Evolutionary conservation across 1,140 invertebrate genomes (phyloP).

Genomic region (Muscidifurax raptorellus): DNA sequence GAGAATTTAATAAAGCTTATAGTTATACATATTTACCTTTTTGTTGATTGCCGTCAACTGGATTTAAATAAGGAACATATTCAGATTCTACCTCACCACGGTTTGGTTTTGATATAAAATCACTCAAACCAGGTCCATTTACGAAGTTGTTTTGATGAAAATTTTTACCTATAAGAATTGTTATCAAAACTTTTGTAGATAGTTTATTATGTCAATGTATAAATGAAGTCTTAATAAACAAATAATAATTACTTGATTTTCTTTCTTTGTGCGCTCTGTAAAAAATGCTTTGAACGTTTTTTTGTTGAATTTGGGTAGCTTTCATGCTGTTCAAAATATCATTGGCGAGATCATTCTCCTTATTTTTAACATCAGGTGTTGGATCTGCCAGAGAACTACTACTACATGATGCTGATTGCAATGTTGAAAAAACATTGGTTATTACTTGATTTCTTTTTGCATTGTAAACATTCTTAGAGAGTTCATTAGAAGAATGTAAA

Average conservation of each 20-base stretch:
- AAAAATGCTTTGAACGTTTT: neutral
- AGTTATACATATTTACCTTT: conserved; percentile 62
- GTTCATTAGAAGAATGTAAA: neutral
- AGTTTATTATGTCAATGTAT: no score
- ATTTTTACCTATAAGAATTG: neutral
- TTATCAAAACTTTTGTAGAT: neutral
- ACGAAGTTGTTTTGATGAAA: conserved; percentile 44
- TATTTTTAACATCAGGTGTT: neutral
- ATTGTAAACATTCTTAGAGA: neutral
- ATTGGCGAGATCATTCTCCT: neutral
- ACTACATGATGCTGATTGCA: neutral
- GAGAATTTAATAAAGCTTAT: neutral
- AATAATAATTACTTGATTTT: neutral
- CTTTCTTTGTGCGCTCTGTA: neutral
- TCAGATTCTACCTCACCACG: conserved; percentile 49
- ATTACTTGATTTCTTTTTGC: neutral
- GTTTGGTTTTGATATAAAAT: conserved; percentile 57
- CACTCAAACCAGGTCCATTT: conserved; percentile 57
- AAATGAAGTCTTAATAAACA: no score
- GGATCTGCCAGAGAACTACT: neutral
- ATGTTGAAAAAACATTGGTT: neutral
- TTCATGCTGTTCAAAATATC: neutral
- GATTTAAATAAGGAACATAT: conserved; percentile 64
- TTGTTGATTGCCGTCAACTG: conserved; percentile 61
- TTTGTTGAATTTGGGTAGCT: neutral